Conservation (phyloP, 2,888 invertebrate genomes). For the Drosophila flavopinicola region DNA sequence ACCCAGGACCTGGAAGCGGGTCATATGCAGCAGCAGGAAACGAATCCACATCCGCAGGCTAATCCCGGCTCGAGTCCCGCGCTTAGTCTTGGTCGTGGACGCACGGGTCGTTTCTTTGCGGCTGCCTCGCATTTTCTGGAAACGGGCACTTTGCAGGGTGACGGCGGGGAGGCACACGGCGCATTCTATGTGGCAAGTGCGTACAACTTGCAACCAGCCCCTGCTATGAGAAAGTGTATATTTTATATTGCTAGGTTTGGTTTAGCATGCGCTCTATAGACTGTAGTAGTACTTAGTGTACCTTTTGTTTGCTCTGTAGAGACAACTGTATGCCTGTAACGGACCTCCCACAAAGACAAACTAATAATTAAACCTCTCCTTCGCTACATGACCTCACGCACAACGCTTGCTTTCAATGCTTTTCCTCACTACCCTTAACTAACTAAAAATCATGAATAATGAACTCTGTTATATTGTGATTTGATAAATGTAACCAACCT, state of each 20-base stretch:
- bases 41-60: constrained; percentile 14
- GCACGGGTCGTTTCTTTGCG: constrained; percentile 74
- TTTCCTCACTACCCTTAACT: constrained; percentile 1
- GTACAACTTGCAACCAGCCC: constrained; percentile 37
- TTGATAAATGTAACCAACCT: constrained; percentile 55
- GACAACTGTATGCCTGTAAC: neutral
- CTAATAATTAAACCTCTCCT: constrained; percentile 12
- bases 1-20: constrained; percentile 62
- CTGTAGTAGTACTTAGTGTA: constrained; percentile 16
- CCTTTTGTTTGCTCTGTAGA: constrained; percentile 35
- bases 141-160: constrained; percentile 56
- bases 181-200: constrained; percentile 67
- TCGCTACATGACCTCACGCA: constrained; percentile 62
- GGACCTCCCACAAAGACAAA: constrained; percentile 18
- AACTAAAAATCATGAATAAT: constrained; percentile 1
- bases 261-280: constrained; percentile 49
- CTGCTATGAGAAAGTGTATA: constrained; percentile 14
- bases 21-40: constrained; percentile 21
- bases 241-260: constrained; percentile 31
- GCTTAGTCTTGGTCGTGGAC: constrained; percentile 49
- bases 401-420: constrained; percentile 53
- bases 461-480: constrained; percentile 18
- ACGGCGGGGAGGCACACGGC: constrained; percentile 19
- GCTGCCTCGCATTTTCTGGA: constrained; percentile 69
- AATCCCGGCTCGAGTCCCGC: constrained; percentile 9